Percentiles rank a stretch among this genome's conserved stretches.
Conservation (phyloP, 2,888 invertebrate genomes). For the Rotaria socialis region DNA sequence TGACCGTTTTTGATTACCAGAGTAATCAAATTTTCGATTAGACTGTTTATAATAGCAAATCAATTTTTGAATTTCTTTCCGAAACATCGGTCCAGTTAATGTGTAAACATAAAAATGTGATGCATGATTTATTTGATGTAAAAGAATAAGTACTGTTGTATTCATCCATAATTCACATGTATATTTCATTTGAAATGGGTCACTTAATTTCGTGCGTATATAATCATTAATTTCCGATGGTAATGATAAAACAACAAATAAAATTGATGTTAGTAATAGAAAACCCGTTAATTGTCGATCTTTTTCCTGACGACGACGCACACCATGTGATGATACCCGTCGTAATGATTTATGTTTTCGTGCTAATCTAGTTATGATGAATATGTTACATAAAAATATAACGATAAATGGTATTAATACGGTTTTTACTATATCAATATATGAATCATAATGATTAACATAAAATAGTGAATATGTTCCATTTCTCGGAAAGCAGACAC, state of each 20-base stretch:
- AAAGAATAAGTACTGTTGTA: neutral
- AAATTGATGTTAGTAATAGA: conserved; percentile 5
- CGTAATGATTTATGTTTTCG: neutral
- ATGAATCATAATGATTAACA: conserved; percentile 29
- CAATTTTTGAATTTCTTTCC: neutral
- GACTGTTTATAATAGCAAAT: neutral
- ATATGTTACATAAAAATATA: conserved; percentile 5
- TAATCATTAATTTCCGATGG: conserved; percentile 28
- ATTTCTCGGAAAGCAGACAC: neutral
- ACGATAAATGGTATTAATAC: conserved; percentile 9
- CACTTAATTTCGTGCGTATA: neutral
- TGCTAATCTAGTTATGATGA: neutral
- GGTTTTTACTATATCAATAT: conserved; percentile 25
- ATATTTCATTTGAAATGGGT: neutral
- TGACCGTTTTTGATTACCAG: neutral
- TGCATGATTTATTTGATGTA: conserved; percentile 21
- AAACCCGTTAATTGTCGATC: conserved; percentile 24
- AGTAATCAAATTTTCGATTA: neutral
- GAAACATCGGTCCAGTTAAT: neutral
- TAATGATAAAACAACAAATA: neutral
- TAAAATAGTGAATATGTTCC: neutral
- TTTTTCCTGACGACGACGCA: neutral
- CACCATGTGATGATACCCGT: too few species aligned
- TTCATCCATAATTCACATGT: neutral
- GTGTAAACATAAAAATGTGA: conserved; percentile 37